Conservation (phyloP, 2,113 vertebrate genomes). For the Dissostichus mawsoni region DNA sequence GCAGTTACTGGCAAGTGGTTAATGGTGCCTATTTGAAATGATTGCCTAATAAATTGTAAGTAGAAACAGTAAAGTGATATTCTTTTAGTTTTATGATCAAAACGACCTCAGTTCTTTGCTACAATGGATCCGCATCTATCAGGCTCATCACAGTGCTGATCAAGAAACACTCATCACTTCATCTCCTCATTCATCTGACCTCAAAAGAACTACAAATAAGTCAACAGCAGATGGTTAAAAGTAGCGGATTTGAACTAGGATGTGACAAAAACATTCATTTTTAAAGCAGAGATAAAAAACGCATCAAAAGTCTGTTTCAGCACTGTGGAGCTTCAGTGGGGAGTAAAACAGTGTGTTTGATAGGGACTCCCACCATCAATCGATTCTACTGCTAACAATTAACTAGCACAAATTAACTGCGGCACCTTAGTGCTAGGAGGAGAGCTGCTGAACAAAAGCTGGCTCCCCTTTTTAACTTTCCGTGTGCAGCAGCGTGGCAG, state of each 20-base stretch:
- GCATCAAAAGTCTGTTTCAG: slow-evolving; percentile 10
- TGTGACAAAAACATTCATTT: slow-evolving; percentile 16
- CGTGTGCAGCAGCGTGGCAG: slow-evolving; percentile 12
- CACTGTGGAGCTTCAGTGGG: background rate
- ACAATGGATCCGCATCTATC: slow-evolving; percentile 7
- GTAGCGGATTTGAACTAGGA: background rate
- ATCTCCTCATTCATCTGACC: slow-evolving; percentile 3
- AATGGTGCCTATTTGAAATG: slow-evolving; percentile 70
- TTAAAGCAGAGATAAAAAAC: background rate
- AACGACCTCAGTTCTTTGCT: slow-evolving; percentile 2
- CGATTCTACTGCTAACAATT: slow-evolving; percentile 47
- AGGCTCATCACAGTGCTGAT: slow-evolving; percentile 2
- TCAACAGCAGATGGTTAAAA: background rate
- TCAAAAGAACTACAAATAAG: background rate
- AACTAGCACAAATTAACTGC: slow-evolving; percentile 55
- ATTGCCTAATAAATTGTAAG: slow-evolving; percentile 64
- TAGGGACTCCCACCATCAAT: slow-evolving; percentile 15
- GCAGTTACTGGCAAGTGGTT: slow-evolving; percentile 62
- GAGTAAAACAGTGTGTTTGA: slow-evolving; percentile 23
- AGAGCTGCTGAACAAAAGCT: slow-evolving; percentile 31
- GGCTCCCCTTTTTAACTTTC: background rate
- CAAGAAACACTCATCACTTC: slow-evolving; percentile 5
- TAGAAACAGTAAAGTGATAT: slow-evolving; percentile 45
- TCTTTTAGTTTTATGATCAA: slow-evolving; percentile 39
- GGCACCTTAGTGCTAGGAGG: background rate